These are phyloP conservation scores for Trissolcus brochymenae DNA, from an alignment of 2,888 invertebrate genomes.

Conservation along the genomic window DNA sequence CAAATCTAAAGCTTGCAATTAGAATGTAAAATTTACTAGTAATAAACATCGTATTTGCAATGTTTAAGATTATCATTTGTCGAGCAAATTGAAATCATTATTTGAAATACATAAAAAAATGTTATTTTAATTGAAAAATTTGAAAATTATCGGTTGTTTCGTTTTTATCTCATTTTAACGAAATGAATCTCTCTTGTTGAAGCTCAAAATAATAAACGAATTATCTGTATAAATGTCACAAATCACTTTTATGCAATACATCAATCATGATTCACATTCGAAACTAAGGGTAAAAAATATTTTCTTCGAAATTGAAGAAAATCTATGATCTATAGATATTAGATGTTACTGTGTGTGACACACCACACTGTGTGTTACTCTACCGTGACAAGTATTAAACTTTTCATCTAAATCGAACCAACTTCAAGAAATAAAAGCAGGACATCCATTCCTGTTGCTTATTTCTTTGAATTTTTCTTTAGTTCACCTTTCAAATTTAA, in stretches of 20 bases:
- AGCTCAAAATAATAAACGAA: too few relatives aligned
- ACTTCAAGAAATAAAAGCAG: constrained; percentile 55
- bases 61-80: not conserved
- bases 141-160: too few relatives aligned
- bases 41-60: not conserved
- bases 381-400: constrained; percentile 43
- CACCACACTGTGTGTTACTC: constrained; percentile 40
- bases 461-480: constrained; percentile 50
- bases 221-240: too few relatives aligned
- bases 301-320: too few relatives aligned
- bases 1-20: constrained; percentile 10
- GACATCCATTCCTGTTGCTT: constrained; percentile 52
- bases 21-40: constrained; percentile 25
- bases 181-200: too few relatives aligned
- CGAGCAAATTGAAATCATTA: not conserved
- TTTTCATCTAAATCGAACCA: constrained; percentile 58
- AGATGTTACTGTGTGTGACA: constrained; percentile 40
- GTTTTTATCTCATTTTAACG: too few relatives aligned
- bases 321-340: constrained; percentile 24
- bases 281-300: too few relatives aligned
- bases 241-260: too few relatives aligned
- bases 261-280: too few relatives aligned
- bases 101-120: too few relatives aligned
- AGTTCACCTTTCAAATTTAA: too few relatives aligned
- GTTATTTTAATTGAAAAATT: not conserved